A percentile compares a stretch with the other conserved stretches of the same genome.
These are phyloP conservation scores for Gasterosteus nipponicus DNA, from an alignment of 2,113 vertebrate genomes.

Conservation along the genomic window DNA sequence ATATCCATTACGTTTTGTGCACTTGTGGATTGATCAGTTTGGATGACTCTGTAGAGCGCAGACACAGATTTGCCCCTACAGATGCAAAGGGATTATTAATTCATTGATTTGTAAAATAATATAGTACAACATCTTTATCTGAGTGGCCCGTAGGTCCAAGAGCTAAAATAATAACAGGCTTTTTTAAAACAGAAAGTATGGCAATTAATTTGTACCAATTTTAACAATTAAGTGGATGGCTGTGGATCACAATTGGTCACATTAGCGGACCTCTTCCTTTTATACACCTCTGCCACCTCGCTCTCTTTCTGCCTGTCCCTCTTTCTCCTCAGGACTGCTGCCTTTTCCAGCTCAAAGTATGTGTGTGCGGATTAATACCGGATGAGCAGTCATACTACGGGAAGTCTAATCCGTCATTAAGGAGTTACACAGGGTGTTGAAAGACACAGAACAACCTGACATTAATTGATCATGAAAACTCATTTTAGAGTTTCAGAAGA, in stretches of 20 bases:
- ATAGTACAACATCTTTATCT: neutral
- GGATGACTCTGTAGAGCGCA: neutral
- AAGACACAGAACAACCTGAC: constrained; percentile 42
- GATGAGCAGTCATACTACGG: constrained; percentile 72
- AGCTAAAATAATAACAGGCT: neutral
- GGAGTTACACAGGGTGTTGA: constrained; percentile 61
- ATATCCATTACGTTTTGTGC: neutral
- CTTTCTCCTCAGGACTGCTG: constrained; percentile 40
- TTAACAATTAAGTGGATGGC: constrained; percentile 14
- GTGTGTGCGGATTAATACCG: constrained; percentile 63
- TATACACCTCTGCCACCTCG: neutral
- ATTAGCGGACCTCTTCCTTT: constrained; percentile 5
- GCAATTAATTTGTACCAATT: constrained; percentile 1
- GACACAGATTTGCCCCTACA: neutral
- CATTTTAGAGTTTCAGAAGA: neutral
- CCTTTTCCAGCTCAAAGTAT: constrained; percentile 49
- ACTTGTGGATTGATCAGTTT: neutral
- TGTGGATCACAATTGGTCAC: constrained; percentile 22
- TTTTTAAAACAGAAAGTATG: constrained; percentile 16
- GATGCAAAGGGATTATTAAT: neutral
- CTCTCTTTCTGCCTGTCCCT: constrained; percentile 20
- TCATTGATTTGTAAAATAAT: neutral
- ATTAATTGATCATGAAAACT: neutral
- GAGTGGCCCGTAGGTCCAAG: neutral
- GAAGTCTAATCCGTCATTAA: constrained; percentile 74